Percentiles rank a stretch among this genome's conserved stretches.
phyloP scores from a whole-genome alignment of 2,797 vertebrate species.

The Pipistrellus pipistrellus region DNA sequence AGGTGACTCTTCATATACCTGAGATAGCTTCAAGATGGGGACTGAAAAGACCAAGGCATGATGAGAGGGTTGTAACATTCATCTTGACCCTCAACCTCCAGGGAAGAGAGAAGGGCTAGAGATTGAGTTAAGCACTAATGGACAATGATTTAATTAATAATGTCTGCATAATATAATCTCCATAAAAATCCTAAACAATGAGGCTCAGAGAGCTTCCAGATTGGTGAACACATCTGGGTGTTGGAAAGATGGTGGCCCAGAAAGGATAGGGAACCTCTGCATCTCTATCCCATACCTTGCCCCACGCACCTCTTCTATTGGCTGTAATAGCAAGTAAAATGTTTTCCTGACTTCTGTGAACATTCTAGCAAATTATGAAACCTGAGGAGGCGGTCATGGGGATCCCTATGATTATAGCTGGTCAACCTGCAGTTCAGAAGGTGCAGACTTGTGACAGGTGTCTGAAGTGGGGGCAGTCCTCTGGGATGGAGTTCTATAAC shows the following conservation, averaged over 20 bases:
- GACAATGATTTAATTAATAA: not conserved
- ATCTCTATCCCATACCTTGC: not conserved
- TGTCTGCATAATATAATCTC: not conserved
- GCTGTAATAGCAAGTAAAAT: not conserved
- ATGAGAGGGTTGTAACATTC: not conserved
- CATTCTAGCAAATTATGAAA: not conserved
- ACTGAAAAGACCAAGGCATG: not conserved
- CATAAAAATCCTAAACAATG: not conserved
- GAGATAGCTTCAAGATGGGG: not conserved
- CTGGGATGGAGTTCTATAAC: not conserved
- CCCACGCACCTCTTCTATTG: not conserved
- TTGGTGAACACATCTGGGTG: not conserved
- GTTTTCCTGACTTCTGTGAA: not conserved
- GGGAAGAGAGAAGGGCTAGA: not conserved
- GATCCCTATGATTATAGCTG: not conserved
- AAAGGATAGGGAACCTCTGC: too few relatives aligned
- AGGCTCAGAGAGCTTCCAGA: not conserved
- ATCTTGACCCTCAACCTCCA: not conserved
- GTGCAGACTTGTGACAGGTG: not conserved
- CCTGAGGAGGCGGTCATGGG: not conserved
- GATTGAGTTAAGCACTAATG: not conserved
- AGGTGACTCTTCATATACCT: not conserved
- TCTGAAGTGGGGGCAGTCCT: not conserved
- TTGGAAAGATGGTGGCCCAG: not conserved
- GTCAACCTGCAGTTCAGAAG: not conserved